Conservation (phyloP, 2,797 vertebrate species). For the Myotis vivesi region DNA sequence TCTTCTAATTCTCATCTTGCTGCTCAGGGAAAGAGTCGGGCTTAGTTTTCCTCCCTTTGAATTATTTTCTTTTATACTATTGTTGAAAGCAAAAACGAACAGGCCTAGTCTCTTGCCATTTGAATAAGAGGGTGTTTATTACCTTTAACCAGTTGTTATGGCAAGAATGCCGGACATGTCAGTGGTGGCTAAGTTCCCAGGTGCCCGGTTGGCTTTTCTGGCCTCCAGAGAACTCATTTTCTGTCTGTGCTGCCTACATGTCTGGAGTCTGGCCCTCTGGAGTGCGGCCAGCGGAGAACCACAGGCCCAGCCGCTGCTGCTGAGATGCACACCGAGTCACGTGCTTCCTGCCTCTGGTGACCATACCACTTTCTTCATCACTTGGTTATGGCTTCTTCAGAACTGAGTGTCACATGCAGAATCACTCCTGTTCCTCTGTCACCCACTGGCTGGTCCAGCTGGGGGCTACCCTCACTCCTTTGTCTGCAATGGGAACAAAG, state of each 20-base stretch:
- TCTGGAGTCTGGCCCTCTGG: slow-evolving; percentile 65
- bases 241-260: slow-evolving; percentile 67
- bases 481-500: neutral
- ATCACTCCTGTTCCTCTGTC: neutral
- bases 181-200: slow-evolving; percentile 67
- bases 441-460: neutral
- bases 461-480: neutral
- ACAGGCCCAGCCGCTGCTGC: neutral
- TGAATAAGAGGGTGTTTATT: slow-evolving; percentile 56
- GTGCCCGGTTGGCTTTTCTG: slow-evolving; percentile 57
- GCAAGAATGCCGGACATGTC: slow-evolving; percentile 50
- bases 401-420: neutral
- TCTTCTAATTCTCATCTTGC: slow-evolving; percentile 46
- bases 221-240: slow-evolving; percentile 66
- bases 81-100: slow-evolving; percentile 57
- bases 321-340: neutral
- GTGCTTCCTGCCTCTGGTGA: neutral
- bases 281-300: slow-evolving; percentile 26
- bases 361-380: neutral
- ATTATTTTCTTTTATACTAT: slow-evolving; percentile 43
- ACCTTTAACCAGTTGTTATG: slow-evolving; percentile 64
- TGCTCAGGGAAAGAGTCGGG: slow-evolving; percentile 1
- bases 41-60: slow-evolving; percentile 52
- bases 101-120: slow-evolving; percentile 57
- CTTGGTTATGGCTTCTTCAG: neutral